Evolutionary conservation across 2,888 invertebrate genomes (phyloP).

Genomic region (Priocnemis perturbator): DNA sequence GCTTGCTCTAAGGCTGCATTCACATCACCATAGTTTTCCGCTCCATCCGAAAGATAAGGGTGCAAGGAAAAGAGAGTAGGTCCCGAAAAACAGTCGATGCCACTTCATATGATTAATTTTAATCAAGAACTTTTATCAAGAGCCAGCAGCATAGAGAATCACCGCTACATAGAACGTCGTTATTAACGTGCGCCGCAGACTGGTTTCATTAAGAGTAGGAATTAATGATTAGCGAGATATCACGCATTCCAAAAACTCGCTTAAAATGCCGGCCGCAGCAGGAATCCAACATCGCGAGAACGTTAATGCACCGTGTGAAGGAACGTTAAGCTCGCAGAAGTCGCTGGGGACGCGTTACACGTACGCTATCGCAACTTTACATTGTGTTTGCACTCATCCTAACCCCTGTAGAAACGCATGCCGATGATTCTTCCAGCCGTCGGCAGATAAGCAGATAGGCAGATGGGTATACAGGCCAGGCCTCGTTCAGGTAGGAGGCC

Average conservation of each 20-base stretch:
- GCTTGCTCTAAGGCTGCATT: conserved; percentile 8
- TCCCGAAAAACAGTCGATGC: too few species aligned
- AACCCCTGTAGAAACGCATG: conserved; percentile 53
- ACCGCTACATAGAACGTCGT: too few species aligned
- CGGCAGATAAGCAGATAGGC: conserved; percentile 58
- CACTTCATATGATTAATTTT: too few species aligned
- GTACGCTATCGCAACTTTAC: conserved; percentile 55
- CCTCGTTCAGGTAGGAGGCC: conserved; percentile 51
- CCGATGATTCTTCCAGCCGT: conserved; percentile 52
- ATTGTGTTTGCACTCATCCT: conserved; percentile 59
- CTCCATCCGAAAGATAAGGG: too few species aligned
- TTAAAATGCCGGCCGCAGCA: not conserved
- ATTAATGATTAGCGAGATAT: too few species aligned
- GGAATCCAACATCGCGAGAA: too few species aligned
- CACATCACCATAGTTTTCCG: not conserved
- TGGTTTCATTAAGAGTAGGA: too few species aligned
- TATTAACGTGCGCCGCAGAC: too few species aligned
- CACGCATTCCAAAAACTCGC: too few species aligned
- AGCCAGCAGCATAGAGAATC: too few species aligned
- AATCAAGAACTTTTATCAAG: too few species aligned
- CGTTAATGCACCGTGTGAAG: conserved; percentile 25
- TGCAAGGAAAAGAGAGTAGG: too few species aligned
- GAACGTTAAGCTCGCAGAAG: conserved; percentile 37
- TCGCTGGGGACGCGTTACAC: conserved; percentile 43
- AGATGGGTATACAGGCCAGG: conserved; percentile 56